These are phyloP conservation scores for Cyclophora punctaria DNA, from an alignment of 2,888 invertebrate species.

Conservation along the genomic window DNA sequence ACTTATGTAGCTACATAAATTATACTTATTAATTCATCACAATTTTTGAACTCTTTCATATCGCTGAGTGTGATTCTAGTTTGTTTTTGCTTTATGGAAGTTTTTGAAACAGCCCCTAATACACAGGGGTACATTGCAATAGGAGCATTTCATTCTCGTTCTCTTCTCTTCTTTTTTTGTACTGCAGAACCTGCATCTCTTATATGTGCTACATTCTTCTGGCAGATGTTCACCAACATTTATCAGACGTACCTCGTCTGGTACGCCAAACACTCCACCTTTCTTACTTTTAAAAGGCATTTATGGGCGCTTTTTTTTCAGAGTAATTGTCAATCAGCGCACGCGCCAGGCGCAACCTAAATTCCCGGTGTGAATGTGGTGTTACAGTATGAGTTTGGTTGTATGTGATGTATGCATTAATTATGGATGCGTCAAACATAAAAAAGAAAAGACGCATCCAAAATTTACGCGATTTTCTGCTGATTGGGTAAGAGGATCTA, in stretches of 20 bases:
- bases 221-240: constrained; percentile 28
- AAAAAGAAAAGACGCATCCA: constrained; percentile 32
- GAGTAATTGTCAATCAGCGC: constrained; percentile 8
- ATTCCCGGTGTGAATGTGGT: constrained; percentile 6
- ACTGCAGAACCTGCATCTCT: constrained; percentile 27
- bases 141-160: constrained; percentile 16
- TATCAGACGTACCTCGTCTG: constrained; percentile 25
- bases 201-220: constrained; percentile 24
- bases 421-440: constrained; percentile 19
- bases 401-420: constrained; percentile 22
- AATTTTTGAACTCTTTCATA: constrained; percentile 3
- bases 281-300: constrained; percentile 17
- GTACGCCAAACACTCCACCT: constrained; percentile 24
- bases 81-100: constrained; percentile 6
- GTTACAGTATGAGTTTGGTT: constrained; percentile 11
- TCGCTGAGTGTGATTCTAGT: neutral
- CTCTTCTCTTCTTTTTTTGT: constrained; percentile 19
- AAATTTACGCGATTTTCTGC: constrained; percentile 27
- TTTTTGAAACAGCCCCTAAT: constrained; percentile 6
- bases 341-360: constrained; percentile 10
- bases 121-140: constrained; percentile 10
- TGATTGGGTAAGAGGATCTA: constrained; percentile 29
- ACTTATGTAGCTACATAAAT: no score
- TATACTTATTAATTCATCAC: neutral
- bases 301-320: no score